Evolutionary conservation across 92 coral and sea anemone species (phyloP).

Genomic region (Porites cylindrica): DNA sequence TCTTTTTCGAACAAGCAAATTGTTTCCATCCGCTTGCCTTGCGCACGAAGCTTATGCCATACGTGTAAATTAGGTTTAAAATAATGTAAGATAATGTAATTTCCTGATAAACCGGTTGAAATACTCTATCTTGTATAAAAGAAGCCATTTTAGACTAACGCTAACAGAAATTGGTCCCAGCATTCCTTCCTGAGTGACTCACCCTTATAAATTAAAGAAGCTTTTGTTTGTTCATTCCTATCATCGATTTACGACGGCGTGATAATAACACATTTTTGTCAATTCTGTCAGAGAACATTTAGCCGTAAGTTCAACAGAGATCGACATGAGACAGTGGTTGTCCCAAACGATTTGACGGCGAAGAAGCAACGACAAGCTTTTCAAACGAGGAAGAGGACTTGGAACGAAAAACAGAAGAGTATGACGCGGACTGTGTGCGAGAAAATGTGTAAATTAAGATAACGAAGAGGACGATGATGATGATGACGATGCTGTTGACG

Average conservation of each 20-base stretch:
- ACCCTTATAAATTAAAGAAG: neutral
- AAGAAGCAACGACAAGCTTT: constrained; percentile 5
- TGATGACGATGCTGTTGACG: neutral
- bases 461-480: neutral
- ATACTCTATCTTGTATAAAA: too few species aligned
- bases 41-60: too few species aligned
- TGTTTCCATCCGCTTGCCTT: too few species aligned
- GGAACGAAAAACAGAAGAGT: neutral
- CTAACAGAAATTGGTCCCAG: too few species aligned
- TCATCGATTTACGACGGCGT: neutral
- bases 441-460: neutral
- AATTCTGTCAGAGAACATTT: neutral
- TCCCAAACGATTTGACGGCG: neutral
- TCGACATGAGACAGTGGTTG: neutral
- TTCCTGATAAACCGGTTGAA: too few species aligned
- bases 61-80: too few species aligned
- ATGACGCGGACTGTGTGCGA: neutral
- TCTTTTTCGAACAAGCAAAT: too few species aligned
- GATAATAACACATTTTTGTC: constrained; percentile 4
- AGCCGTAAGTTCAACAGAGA: constrained; percentile 2
- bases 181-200: neutral
- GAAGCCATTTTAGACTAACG: too few species aligned
- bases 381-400: constrained; percentile 8
- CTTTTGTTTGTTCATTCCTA: neutral
- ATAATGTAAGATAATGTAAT: too few species aligned